Evolutionary conservation across 1,140 invertebrate species (phyloP).

Genomic region (Andricus grossulariae): DNA sequence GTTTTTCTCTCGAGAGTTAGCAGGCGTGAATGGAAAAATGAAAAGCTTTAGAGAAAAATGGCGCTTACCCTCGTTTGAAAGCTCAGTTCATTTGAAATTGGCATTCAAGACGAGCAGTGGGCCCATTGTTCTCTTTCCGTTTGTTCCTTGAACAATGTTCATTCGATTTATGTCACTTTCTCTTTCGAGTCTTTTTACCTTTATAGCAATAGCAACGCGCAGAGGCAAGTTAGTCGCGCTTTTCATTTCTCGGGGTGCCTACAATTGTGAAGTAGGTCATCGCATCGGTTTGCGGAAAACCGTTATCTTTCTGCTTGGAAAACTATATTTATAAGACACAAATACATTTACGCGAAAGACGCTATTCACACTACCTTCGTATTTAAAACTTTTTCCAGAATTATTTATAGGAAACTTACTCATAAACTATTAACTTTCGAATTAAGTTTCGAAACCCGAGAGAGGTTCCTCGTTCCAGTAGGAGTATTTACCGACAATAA

Average conservation of each 20-base stretch:
- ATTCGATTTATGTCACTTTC: conserved; percentile 29
- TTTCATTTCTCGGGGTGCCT: conserved; percentile 26
- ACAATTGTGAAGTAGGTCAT: conserved; percentile 16
- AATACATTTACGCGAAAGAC: conserved; percentile 23
- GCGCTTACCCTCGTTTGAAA: conserved; percentile 26
- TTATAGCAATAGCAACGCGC: not conserved
- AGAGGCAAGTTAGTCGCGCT: not conserved
- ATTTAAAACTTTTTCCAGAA: not conserved
- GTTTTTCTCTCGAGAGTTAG: not conserved
- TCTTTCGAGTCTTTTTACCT: conserved; percentile 26
- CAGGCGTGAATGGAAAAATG: not conserved
- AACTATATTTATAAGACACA: conserved; percentile 28
- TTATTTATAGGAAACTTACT: not conserved
- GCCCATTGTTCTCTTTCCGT: conserved; percentile 23
- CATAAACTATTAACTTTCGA: not conserved
- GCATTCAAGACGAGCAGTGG: conserved; percentile 24
- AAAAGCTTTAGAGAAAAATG: not conserved
- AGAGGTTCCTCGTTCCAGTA: too few relatives aligned
- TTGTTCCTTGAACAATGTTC: conserved; percentile 25
- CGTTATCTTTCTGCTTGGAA: conserved; percentile 25
- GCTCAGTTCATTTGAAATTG: conserved; percentile 26
- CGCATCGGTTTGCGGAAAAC: conserved; percentile 23
- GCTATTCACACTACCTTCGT: not conserved
- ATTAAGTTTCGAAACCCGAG: too few relatives aligned
- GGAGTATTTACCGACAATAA: too few relatives aligned